phyloP scores from a whole-genome alignment of 2,113 vertebrate species.

The Mionectes macconnelli region DNA sequence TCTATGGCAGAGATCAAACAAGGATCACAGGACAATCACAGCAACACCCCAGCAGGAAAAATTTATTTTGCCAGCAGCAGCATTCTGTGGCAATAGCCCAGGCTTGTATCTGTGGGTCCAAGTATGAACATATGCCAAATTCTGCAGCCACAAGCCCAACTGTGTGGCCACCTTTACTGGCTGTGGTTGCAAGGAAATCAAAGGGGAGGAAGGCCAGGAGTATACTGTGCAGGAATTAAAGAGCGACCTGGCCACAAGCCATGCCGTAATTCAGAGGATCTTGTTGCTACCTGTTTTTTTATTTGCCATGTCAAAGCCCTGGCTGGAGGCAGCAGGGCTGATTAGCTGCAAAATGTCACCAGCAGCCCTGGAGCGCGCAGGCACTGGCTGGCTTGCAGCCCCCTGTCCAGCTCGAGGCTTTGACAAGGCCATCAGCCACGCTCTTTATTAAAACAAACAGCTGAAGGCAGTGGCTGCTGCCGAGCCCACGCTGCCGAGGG shows the following conservation, averaged over 20 bases:
- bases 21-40: background rate
- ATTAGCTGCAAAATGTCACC: background rate
- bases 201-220: background rate
- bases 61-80: accelerated
- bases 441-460: background rate
- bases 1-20: background rate
- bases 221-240: background rate
- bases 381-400: background rate
- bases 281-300: background rate
- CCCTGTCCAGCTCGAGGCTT: background rate
- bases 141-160: background rate
- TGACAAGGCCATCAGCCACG: background rate
- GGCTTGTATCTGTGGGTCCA: background rate
- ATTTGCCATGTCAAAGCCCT: background rate
- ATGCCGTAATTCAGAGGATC: background rate
- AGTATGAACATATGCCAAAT: accelerated
- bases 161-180: accelerated
- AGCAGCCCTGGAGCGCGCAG: background rate
- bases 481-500: accelerated
- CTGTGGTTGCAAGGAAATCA: background rate
- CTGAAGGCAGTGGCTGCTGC: background rate
- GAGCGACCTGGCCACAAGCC: background rate
- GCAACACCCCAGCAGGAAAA: background rate
- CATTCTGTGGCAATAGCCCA: background rate
- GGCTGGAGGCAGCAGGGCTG: background rate